A percentile compares a stretch with the other conserved stretches of the same genome.
Conservation (phyloP, 2,888 invertebrate species). For the Eugnorisma glareosa region DNA sequence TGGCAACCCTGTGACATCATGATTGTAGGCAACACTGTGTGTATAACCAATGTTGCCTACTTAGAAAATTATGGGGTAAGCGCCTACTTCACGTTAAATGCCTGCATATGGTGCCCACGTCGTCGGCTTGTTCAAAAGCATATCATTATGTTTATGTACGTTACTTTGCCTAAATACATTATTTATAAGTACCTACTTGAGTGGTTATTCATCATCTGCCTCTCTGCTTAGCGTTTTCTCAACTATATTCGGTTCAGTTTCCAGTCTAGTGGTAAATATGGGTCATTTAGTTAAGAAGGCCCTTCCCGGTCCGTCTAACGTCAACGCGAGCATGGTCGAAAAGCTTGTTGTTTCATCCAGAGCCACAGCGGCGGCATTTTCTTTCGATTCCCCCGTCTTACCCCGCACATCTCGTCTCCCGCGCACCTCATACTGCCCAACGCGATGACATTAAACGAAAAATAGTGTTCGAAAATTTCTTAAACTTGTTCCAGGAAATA, state of each 20-base stretch:
- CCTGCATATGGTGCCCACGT: conserved; percentile 54
- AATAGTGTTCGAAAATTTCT: too few species aligned
- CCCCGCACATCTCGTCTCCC: too few species aligned
- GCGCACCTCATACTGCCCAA: too few species aligned
- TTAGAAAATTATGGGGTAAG: conserved; percentile 53
- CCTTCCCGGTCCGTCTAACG: too few species aligned
- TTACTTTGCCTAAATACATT: conserved; percentile 11
- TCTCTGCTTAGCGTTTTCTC: not conserved
- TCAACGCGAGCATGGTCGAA: too few species aligned
- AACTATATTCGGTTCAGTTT: not conserved
- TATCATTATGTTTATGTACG: conserved; percentile 25
- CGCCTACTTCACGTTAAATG: conserved; percentile 40
- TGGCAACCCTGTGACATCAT: conserved; percentile 43
- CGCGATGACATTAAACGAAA: too few species aligned
- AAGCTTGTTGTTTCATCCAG: too few species aligned
- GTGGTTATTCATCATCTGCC: not conserved
- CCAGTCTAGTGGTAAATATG: not conserved
- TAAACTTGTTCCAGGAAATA: too few species aligned
- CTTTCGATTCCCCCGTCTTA: too few species aligned
- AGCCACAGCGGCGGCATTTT: too few species aligned
- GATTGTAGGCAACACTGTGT: conserved; percentile 28
- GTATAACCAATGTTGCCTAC: conserved; percentile 37
- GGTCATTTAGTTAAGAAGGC: not conserved
- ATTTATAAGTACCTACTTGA: not conserved
- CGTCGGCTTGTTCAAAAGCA: conserved; percentile 26